Base-by-base conservation (phyloP, 1,140 invertebrate genomes). In the Macrostomum lignano region DNA sequence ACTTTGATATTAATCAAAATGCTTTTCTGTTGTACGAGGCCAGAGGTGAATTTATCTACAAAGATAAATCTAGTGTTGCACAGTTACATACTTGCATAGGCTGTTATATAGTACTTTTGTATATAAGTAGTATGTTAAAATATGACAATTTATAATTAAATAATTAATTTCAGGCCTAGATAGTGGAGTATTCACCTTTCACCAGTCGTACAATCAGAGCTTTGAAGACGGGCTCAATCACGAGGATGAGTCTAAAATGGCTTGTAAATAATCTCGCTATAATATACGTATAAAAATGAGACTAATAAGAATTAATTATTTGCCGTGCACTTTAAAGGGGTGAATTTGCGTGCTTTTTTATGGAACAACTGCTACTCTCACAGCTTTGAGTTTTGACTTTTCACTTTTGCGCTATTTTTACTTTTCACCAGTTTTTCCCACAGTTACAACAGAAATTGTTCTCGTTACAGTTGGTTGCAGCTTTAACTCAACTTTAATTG, bases 381-480 rank as follows among this genome's bases (percentile, higher is more conserved):
- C 19, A 28, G 15, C 19, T 28, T 34, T 31, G n/a, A 43, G 9
- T 24, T 24, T 24, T 24, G 9, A 9, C 9, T 9, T 9, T 9
- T 24, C 9, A n/a, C 9, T 9, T 24, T 24, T 24, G 23, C 23
- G 23, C n/a, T n/a, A n/a, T n/a, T n/a, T n/a, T n/a, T n/a, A n/a
- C n/a, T n/a, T n/a, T n/a, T n/a, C n/a, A n/a, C n/a, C n/a, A n/a
- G n/a, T n/a, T n/a, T n/a, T n/a, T n/a, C n/a, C n/a, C n/a, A n/a
- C n/a, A n/a, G n/a, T n/a, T n/a, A n/a, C n/a, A n/a, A n/a, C n/a
- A n/a, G n/a, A n/a, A n/a, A n/a, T n/a, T n/a, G n/a, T n/a, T n/a
- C n/a, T n/a, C n/a, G n/a, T n/a, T n/a, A n/a, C n/a, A n/a, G n/a
- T n/a, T n/a, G n/a, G n/a, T n/a, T n/a, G n/a, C n/a, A n/a, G n/a